Conservation (phyloP, 2,797 vertebrate genomes). For the Geotrypetes seraphini region DNA sequence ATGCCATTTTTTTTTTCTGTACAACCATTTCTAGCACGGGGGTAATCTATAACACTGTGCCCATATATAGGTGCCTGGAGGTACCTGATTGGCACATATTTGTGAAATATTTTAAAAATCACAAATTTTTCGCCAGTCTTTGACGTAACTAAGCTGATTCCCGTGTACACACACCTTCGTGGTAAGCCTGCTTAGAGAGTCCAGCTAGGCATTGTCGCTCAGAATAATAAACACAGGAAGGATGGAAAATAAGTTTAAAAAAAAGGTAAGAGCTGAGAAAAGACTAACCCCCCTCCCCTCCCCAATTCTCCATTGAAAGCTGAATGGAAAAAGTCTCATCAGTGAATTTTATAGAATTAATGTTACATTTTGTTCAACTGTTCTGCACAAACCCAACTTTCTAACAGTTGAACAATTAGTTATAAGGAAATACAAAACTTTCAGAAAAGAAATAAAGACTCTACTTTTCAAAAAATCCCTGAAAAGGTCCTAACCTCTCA, state of each 20-base stretch:
- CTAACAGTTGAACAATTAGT: neutral
- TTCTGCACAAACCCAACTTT: neutral
- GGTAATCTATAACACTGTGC: no score
- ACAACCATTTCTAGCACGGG: no score
- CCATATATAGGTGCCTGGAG: no score
- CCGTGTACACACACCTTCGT: neutral
- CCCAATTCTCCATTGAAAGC: neutral
- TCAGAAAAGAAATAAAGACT: no score
- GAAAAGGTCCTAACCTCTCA: no score
- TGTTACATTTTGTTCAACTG: neutral
- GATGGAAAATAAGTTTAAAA: slow-evolving; percentile 1
- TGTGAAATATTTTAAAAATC: no score
- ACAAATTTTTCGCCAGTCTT: no score
- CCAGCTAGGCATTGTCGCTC: neutral
- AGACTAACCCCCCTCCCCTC: no score
- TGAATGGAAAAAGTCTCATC: neutral
- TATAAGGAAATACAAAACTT: slow-evolving; percentile 2
- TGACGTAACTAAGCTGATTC: no score
- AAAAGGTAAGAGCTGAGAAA: neutral
- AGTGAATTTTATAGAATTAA: neutral
- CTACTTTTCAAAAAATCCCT: no score
- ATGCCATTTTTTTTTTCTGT: no score
- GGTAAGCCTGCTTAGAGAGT: neutral
- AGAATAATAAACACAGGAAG: neutral
- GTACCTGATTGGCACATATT: no score